These are phyloP conservation scores for Autographa pulchrina DNA, from an alignment of 2,888 invertebrate species.

Conservation along the genomic window DNA sequence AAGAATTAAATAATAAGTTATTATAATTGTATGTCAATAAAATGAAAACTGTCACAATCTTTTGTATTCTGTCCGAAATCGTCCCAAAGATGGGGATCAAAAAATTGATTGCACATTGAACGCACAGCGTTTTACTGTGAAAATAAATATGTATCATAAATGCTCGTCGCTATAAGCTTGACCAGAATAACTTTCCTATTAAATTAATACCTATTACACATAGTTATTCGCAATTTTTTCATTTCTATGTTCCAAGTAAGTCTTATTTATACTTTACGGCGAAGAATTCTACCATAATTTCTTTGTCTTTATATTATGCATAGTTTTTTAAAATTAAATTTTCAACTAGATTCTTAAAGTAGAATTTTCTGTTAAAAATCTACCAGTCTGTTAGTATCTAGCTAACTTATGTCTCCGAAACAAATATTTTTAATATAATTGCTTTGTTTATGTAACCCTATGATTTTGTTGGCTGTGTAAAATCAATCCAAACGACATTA, in stretches of 20 bases:
- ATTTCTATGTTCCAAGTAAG: not conserved
- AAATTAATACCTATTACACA: not conserved
- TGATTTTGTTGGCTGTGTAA: not conserved
- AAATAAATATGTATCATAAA: not conserved
- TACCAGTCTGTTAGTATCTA: not conserved
- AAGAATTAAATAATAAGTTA: no score
- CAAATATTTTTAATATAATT: not conserved
- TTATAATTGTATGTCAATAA: no score
- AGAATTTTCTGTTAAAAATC: not conserved
- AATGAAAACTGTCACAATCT: no score
- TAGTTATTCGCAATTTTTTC: not conserved
- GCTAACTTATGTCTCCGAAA: not conserved
- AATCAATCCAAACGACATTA: conserved; percentile 6
- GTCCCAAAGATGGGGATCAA: no score
- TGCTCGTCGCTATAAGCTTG: not conserved
- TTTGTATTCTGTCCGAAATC: no score
- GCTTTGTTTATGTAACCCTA: not conserved
- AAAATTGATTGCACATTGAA: not conserved
- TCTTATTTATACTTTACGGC: not conserved
- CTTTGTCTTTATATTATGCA: not conserved
- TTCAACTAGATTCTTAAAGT: not conserved
- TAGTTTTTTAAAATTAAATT: not conserved
- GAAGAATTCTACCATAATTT: not conserved
- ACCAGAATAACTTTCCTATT: not conserved
- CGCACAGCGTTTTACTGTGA: not conserved